Evolutionary conservation across 2,888 invertebrate genomes (phyloP).

Genomic region (Hoplodrina ambigua): DNA sequence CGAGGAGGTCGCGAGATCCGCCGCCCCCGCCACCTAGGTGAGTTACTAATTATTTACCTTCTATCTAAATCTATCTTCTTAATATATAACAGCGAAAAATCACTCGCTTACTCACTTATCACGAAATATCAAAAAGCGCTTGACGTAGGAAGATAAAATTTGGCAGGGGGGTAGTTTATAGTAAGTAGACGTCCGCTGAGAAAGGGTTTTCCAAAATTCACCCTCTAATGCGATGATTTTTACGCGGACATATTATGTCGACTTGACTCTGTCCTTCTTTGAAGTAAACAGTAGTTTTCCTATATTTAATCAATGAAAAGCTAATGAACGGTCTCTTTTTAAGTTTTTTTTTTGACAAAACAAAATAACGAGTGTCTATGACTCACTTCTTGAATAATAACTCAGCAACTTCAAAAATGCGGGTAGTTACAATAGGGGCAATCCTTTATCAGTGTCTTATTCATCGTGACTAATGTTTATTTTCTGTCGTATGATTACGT

Average conservation of each 20-base stretch:
- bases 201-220: no score
- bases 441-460: constrained; percentile 4
- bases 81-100: no score
- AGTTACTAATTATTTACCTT: constrained; percentile 49
- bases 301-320: background rate
- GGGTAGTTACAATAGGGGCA: constrained; percentile 11
- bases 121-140: no score
- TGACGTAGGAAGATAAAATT: no score
- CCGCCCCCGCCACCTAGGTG: constrained; percentile 88
- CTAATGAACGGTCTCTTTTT: background rate
- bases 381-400: background rate
- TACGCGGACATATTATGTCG: no score
- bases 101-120: no score
- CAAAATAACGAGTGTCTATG: background rate
- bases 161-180: no score
- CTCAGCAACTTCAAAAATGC: background rate
- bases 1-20: constrained; percentile 88
- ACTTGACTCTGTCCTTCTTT: background rate
- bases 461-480: constrained; percentile 36
- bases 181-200: no score
- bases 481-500: constrained; percentile 34
- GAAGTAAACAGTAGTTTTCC: background rate
- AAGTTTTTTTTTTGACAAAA: background rate
- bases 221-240: no score
- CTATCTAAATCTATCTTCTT: no score